Evolutionary conservation across 2,888 invertebrate species (phyloP).

Genomic region (Psylliodes chrysocephalus): DNA sequence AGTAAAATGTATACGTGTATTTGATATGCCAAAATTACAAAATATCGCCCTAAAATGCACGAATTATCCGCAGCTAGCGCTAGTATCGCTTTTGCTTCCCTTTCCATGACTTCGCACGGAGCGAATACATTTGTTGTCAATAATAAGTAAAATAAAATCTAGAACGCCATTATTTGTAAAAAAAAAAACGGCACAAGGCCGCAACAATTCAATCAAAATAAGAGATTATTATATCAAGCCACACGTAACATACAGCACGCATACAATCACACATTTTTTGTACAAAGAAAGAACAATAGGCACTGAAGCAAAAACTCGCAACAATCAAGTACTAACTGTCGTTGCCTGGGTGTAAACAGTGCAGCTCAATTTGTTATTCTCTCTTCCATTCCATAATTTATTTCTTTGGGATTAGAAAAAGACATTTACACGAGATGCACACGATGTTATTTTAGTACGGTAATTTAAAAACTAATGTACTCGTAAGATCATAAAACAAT

Average conservation of each 20-base stretch:
- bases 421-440: neutral
- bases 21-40: too few relatives aligned
- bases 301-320: slow-evolving; percentile 11
- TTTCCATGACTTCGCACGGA: too few relatives aligned
- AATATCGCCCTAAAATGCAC: too few relatives aligned
- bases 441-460: too few relatives aligned
- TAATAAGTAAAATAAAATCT: too few relatives aligned
- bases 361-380: slow-evolving; percentile 25
- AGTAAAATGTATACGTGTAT: too few relatives aligned
- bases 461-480: too few relatives aligned
- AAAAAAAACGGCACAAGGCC: neutral
- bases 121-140: too few relatives aligned
- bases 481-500: too few relatives aligned
- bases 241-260: neutral
- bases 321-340: slow-evolving; percentile 14
- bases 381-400: slow-evolving; percentile 21
- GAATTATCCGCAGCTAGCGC: too few relatives aligned
- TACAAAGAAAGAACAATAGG: slow-evolving; percentile 3
- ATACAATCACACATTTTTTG: neutral
- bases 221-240: neutral
- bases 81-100: too few relatives aligned
- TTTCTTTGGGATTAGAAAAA: neutral
- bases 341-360: slow-evolving; percentile 9
- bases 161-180: neutral
- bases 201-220: neutral